A percentile compares a stretch with the other conserved stretches of the same genome.
Evolutionary conservation across 2,888 invertebrate species (phyloP).

Genomic region (Aphidoletes aphidimyza): DNA sequence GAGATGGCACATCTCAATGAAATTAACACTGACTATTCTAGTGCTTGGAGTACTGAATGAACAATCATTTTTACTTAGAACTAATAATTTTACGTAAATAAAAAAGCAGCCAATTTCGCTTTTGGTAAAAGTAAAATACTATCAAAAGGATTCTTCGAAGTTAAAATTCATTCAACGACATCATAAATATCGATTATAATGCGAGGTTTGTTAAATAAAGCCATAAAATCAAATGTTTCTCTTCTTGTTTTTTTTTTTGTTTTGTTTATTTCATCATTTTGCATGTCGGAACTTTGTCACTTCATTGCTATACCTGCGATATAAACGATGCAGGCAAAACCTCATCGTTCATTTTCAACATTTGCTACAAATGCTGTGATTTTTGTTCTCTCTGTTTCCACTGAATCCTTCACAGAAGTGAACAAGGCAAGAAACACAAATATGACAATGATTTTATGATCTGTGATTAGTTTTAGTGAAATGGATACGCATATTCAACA

Average conservation of each 20-base stretch:
- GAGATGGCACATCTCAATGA: too few species aligned
- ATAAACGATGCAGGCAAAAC: neutral
- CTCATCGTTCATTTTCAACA: neutral
- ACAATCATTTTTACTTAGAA: too few species aligned
- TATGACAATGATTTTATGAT: slow-evolving; percentile 48
- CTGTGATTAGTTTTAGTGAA: slow-evolving; percentile 32
- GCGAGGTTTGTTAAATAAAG: neutral
- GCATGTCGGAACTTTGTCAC: neutral
- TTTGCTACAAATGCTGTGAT: slow-evolving; percentile 26
- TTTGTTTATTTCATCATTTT: neutral
- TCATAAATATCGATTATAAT: neutral
- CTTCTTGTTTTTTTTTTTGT: too few species aligned
- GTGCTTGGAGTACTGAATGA: too few species aligned
- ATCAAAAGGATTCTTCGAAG: neutral
- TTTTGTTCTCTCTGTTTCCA: neutral
- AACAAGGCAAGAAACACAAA: neutral
- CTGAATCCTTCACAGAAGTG: neutral
- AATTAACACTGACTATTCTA: too few species aligned
- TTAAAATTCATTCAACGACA: neutral
- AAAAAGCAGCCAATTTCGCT: neutral
- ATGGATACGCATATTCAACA: neutral
- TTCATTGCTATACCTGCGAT: neutral
- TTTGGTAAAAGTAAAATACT: neutral
- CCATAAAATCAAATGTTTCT: slow-evolving; percentile 30
- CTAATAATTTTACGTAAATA: neutral